Evolutionary conservation across 2,888 invertebrate species (phyloP).

Genomic region (Phalera bucephala): DNA sequence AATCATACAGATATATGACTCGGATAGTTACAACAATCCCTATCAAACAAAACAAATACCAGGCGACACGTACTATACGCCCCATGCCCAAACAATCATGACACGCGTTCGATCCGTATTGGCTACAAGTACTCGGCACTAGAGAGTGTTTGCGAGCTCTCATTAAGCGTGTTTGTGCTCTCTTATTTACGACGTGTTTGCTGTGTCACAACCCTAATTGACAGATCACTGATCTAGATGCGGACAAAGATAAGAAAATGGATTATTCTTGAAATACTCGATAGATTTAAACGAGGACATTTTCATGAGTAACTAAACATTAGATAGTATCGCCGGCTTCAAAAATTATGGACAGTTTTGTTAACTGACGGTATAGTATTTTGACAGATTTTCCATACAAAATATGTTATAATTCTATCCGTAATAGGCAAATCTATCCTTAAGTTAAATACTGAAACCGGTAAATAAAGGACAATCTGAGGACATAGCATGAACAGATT

Average conservation of each 20-base stretch:
- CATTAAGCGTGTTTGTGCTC: constrained; percentile 75
- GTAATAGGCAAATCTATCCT: no score
- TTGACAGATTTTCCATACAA: no score
- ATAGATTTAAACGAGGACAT: no score
- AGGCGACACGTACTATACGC: constrained; percentile 42
- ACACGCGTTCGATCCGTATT: constrained; percentile 68
- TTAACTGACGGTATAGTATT: no score
- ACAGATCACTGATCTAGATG: constrained; percentile 52
- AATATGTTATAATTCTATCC: no score
- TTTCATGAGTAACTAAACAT: no score
- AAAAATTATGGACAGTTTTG: no score
- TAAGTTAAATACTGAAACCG: no score
- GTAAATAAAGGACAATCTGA: no score
- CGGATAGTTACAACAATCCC: constrained; percentile 2
- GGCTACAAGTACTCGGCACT: constrained; percentile 72
- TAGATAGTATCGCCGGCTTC: no score
- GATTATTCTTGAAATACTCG: constrained; percentile 12
- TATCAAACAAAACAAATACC: constrained; percentile 53
- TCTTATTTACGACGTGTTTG: constrained; percentile 79
- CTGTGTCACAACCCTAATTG: constrained; percentile 63
- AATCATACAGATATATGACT: no score
- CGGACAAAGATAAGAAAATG: constrained; percentile 20
- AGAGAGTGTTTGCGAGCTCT: constrained; percentile 64
- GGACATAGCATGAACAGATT: no score
- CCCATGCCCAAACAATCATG: constrained; percentile 64